Base-by-base conservation (phyloP, 1,140 invertebrate species). In the Drosophila takahashii region DNA sequence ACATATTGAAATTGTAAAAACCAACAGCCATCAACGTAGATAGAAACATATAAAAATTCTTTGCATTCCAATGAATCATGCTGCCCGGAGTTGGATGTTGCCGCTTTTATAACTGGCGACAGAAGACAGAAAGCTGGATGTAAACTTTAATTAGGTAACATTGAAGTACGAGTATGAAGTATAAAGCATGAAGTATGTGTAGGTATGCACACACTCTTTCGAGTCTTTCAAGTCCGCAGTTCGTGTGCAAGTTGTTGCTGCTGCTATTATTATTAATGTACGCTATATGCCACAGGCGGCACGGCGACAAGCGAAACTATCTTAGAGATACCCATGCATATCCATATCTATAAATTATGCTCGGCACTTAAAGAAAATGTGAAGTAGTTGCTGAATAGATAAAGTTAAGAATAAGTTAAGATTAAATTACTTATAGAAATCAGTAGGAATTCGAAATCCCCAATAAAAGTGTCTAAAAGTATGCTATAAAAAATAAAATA, bases 131-230 rank as follows among this genome's bases (percentile, higher is more conserved):
- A 56, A 71, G 39, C 66, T 73, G 50, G 54, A 76, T 77, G 79
- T 87, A 89, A 89, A 89, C 64, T 89, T 89, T 89, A 89, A 89
- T 83, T 89, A 89, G 84, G 84, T 89, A 89, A 89, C 84, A 89
- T 83, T 89, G 84, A 83, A 80, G 77, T 83, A 80, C 87, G 83
- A 22, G 22, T 22, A 22, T 22, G 22, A 22, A 22, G n/a, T n/a
- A n/a, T n/a, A n/a, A n/a, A n/a, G n/a, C n/a, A n/a, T 89, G 84
- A 83, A 80, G 77, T 83, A 79, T 86, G 81, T 81, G 81, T 66
- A 81, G 78, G 81, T 86, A 86, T 86, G 67, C 80, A 77, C 80
- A 77, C 56, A 80, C 56, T 42, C 27, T 29, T 16, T 41, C 41
- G 16, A 44, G 18, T 27, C 34, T 50, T 18, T 42, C 42, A 22